A percentile compares a stretch with the other conserved stretches of the same genome.
Conservation (phyloP, 2,113 vertebrate genomes). For the Pholis gunnellus region DNA sequence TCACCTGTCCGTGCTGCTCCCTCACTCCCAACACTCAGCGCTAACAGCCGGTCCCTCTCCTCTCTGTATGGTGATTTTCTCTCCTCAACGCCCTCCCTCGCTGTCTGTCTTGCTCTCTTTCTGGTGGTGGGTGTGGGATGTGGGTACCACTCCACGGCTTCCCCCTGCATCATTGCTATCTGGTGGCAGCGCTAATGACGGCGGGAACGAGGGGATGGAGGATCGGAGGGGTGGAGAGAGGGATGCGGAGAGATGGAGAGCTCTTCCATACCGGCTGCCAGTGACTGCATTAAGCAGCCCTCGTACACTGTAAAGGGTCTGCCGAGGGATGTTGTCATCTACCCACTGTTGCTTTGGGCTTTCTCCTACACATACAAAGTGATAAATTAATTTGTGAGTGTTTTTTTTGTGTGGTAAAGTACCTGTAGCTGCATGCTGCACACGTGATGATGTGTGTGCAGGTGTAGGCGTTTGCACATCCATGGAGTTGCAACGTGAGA, state of each 20-base stretch:
- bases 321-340: slow-evolving; percentile 54
- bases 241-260: slow-evolving; percentile 51
- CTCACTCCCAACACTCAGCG: slow-evolving; percentile 47
- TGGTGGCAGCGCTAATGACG: slow-evolving; percentile 71
- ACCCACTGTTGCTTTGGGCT: slow-evolving; percentile 51
- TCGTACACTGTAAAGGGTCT: slow-evolving; percentile 43
- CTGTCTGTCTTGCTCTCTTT: slow-evolving; percentile 25
- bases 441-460: neutral
- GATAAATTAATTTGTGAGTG: slow-evolving; percentile 7
- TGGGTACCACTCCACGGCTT: slow-evolving; percentile 58
- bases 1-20: slow-evolving; percentile 33
- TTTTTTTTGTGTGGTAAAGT: slow-evolving; percentile 23
- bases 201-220: slow-evolving; percentile 54
- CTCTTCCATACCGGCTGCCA: slow-evolving; percentile 62
- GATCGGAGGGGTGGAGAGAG: slow-evolving; percentile 41
- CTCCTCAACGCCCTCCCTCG: slow-evolving; percentile 35
- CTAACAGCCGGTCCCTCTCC: slow-evolving; percentile 54
- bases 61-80: slow-evolving; percentile 55
- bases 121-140: slow-evolving; percentile 52
- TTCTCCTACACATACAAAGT: slow-evolving; percentile 8
- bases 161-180: slow-evolving; percentile 65
- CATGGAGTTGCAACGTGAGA: neutral
- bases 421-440: slow-evolving; percentile 7
- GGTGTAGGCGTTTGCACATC: slow-evolving; percentile 18
- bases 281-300: slow-evolving; percentile 73